Evolutionary conservation across 2,888 invertebrate genomes (phyloP), one percentile per base, ranked within the genome.

Genomic region (Eudemis profundana): DNA sequence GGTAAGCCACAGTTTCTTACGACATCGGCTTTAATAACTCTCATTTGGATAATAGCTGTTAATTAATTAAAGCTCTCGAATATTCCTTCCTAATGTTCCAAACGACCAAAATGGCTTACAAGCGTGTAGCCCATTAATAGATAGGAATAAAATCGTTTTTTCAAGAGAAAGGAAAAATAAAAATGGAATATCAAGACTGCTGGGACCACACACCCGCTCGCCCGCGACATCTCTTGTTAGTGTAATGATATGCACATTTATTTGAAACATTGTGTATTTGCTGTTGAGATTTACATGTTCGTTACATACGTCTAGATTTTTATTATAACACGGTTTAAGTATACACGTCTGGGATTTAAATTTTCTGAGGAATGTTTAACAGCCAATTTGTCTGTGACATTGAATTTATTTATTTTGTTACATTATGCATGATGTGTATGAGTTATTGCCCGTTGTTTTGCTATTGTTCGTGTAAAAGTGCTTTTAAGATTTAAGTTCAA

Each of bases 221-320:
- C 70, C 69, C 72, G 76, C 77, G 75, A 82, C 78, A 77, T 81
- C 80, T 85, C 82, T 82, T 82, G 86, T 85, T 85, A 82, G 81
- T 81, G 75, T 91, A 91, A 91, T 90, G 89, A 89, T 87, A 91
- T 90, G 91, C 88, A 90, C 89, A 90, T 91, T 89, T 87, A 86
- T 89, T 89, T 86, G 76, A 82, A 81, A 79, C 78, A 78, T 78
- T 79, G 83, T 82, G 81, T 83, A 65, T 65, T 65, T 59, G 59
- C 64, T 53, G 59, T 65, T 60, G 46, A 65, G 53, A 65, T 65
- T 65, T 65, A 65, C 65, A 60, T 65, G 59, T 33, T 51, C 47
- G 46, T 42, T 44, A 65, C 49, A 23, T 49, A 51, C 27, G 21
- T 60, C 53, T 60, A 60, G 65, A 51, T 59, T 53, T 51, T 60